Percentiles rank a stretch among this genome's conserved stretches.
phyloP scores from a whole-genome alignment of 1,140 invertebrate genomes.

The Magallana angulata region DNA sequence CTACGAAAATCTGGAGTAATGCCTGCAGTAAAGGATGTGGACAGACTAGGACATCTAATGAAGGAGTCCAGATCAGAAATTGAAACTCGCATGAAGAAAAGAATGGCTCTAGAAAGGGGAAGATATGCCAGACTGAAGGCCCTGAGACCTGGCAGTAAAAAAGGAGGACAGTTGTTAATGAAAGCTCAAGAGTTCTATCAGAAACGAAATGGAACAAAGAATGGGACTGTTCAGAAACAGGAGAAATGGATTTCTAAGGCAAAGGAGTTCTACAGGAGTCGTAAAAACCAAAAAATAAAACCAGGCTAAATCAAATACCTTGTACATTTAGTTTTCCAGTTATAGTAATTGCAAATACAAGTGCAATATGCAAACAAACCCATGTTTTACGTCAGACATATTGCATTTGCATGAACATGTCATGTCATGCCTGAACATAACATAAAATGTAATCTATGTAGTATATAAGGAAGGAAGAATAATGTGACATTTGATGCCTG shows the following conservation, averaged over 20 bases:
- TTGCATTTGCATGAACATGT: no score
- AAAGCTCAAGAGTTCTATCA: constrained; percentile 12
- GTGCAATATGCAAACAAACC: no score
- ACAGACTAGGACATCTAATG: constrained; percentile 71
- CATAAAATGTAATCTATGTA: no score
- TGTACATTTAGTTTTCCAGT: no score
- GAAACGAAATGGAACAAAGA: background rate
- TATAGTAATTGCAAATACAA: no score
- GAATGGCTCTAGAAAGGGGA: background rate
- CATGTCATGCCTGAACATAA: no score
- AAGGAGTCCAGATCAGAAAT: background rate
- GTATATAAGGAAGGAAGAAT: no score
- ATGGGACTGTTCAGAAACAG: background rate
- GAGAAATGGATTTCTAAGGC: background rate
- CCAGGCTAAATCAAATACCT: no score
- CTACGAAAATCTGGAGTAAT: constrained; percentile 85
- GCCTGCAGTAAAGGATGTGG: constrained; percentile 84
- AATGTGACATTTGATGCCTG: no score
- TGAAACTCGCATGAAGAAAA: background rate
- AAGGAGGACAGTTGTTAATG: background rate
- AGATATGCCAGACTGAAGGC: background rate
- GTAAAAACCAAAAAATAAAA: background rate
- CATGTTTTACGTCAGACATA: no score
- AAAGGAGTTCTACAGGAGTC: background rate
- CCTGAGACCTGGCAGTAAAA: constrained; percentile 1